Percentiles rank a stretch among this genome's conserved stretches.
Conservation (phyloP, 2,113 vertebrate genomes). For the Takifugu bimaculatus region DNA sequence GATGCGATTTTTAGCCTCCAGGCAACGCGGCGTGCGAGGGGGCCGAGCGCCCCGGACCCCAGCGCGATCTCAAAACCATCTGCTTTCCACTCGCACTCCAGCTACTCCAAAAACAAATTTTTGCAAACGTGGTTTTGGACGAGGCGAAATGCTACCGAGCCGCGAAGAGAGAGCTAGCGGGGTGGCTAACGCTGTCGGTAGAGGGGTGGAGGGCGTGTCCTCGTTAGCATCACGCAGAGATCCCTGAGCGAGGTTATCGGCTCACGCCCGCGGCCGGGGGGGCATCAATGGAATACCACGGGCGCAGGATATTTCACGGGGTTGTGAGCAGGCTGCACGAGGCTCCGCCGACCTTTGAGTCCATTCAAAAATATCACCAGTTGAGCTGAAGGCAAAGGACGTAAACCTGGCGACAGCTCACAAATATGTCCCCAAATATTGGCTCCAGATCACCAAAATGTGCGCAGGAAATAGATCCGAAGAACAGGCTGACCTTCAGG, state of each 20-base stretch:
- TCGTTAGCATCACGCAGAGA: conserved; percentile 39
- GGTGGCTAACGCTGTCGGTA: conserved; percentile 4
- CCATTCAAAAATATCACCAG: not conserved
- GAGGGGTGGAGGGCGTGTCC: conserved; percentile 17
- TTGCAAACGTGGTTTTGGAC: conserved; percentile 39
- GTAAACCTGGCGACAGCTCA: not conserved
- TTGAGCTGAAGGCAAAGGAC: not conserved
- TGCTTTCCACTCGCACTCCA: conserved; percentile 58
- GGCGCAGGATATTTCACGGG: conserved; percentile 19
- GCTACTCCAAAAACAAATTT: conserved; percentile 43
- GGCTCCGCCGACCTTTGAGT: conserved; percentile 3
- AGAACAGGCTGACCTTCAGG: too few species aligned
- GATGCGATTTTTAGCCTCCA: conserved; percentile 19
- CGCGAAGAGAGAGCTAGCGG: conserved; percentile 4
- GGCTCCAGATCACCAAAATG: too few species aligned
- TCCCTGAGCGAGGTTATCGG: conserved; percentile 49
- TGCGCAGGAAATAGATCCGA: too few species aligned
- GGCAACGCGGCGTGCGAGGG: conserved; percentile 24
- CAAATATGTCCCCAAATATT: not conserved
- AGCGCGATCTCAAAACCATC: conserved; percentile 63
- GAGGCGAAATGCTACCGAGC: conserved; percentile 14
- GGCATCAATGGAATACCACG: conserved; percentile 48
- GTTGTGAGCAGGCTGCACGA: not conserved
- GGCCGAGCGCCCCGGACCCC: conserved; percentile 53
- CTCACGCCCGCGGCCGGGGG: conserved; percentile 25